phyloP scores from a whole-genome alignment of 2,113 vertebrate genomes.

The Nannospalax galili region DNA sequence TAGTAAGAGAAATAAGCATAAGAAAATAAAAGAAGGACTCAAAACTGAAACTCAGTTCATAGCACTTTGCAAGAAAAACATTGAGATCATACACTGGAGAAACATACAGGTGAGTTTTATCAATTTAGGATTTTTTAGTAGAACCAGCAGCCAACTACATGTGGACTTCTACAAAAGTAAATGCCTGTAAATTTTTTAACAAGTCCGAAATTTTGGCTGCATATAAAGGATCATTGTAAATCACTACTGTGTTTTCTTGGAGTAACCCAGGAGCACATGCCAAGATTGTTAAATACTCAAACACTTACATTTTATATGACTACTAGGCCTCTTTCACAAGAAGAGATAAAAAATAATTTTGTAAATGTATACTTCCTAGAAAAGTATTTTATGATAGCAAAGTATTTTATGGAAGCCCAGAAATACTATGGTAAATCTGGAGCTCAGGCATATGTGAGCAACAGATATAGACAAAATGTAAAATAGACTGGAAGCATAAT shows the following conservation, averaged over 20 bases:
- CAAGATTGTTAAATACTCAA: background rate
- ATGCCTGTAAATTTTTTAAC: background rate
- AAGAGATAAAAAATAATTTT: background rate
- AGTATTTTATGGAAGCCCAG: background rate
- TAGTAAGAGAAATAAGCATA: conserved; percentile 24
- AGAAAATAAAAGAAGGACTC: background rate
- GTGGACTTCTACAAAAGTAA: background rate
- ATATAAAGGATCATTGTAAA: background rate
- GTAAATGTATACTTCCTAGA: background rate
- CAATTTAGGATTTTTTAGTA: background rate
- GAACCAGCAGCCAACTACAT: background rate
- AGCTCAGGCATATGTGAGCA: background rate
- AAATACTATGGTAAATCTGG: background rate
- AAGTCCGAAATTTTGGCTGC: background rate
- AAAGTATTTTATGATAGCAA: background rate
- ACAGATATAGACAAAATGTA: background rate
- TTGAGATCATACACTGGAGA: background rate
- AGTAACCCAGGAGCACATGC: background rate
- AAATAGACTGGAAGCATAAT: background rate
- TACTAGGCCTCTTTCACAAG: background rate
- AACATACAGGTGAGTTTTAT: background rate
- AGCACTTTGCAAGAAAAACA: background rate
- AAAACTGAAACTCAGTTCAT: background rate
- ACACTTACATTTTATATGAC: background rate
- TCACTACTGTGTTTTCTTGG: background rate